Evolutionary conservation across 2,113 vertebrate genomes (phyloP).

Genomic region (Anseranas semipalmata): DNA sequence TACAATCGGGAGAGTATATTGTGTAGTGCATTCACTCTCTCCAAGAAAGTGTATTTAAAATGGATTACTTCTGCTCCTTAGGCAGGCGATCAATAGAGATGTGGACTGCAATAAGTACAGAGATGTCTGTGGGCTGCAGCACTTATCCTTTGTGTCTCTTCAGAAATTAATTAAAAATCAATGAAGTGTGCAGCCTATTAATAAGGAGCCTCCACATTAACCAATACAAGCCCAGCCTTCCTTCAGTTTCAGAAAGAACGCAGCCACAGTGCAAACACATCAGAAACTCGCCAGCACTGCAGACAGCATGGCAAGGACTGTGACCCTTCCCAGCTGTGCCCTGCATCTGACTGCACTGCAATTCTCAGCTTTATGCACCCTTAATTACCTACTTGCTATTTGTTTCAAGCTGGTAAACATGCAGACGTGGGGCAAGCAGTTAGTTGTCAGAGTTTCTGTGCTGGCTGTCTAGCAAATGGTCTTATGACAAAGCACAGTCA

Average conservation of each 20-base stretch:
- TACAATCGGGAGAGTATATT: slow-evolving; percentile 58
- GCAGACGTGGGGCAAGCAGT: background rate
- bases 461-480: background rate
- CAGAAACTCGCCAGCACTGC: background rate
- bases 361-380: background rate
- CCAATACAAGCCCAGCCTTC: slow-evolving; percentile 58
- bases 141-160: slow-evolving; percentile 86
- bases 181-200: slow-evolving; percentile 89
- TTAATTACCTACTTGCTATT: background rate
- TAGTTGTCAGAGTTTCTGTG: background rate
- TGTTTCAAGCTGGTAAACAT: background rate
- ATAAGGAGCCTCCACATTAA: slow-evolving; percentile 78
- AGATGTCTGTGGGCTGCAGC: slow-evolving; percentile 78
- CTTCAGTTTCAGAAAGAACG: background rate
- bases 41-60: slow-evolving; percentile 86
- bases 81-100: slow-evolving; percentile 86
- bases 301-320: background rate
- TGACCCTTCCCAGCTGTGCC: background rate
- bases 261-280: background rate
- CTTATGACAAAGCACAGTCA: background rate
- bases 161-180: slow-evolving; percentile 95
- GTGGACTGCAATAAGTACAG: slow-evolving; percentile 85
- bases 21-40: slow-evolving; percentile 44
- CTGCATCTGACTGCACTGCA: background rate
- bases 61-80: slow-evolving; percentile 87